These are phyloP conservation scores for Semaprochilodus insignis DNA, from an alignment of 2,797 vertebrate species.

Conservation along the genomic window DNA sequence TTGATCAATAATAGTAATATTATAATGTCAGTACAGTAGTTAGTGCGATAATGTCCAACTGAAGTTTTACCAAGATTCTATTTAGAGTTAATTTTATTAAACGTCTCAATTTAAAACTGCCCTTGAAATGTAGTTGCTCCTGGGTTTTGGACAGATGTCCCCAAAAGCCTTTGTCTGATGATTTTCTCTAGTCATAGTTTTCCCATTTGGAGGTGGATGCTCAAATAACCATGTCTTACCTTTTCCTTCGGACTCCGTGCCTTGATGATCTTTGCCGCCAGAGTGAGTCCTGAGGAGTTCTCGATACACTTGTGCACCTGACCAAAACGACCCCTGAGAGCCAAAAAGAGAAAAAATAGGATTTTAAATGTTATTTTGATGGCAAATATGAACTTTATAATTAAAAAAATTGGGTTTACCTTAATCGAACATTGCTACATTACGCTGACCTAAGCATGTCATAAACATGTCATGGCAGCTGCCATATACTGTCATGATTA, in stretches of 20 bases:
- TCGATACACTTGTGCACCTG: constrained; percentile 98
- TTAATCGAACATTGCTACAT: too few species aligned
- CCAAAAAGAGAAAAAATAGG: constrained; percentile 25
- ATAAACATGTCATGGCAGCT: too few species aligned
- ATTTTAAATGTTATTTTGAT: too few species aligned
- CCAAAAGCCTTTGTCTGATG: background rate
- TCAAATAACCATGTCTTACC: constrained; percentile 73
- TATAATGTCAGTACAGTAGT: too few species aligned
- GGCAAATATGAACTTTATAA: background rate
- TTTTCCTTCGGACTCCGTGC: constrained; percentile 88
- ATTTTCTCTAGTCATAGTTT: background rate
- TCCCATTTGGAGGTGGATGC: background rate
- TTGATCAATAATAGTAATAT: too few species aligned
- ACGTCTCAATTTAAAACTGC: background rate
- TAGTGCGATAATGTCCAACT: too few species aligned
- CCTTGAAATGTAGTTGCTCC: background rate
- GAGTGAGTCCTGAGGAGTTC: constrained; percentile 92
- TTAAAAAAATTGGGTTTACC: too few species aligned
- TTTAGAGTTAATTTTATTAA: background rate
- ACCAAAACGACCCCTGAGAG: constrained; percentile 90
- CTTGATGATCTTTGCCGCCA: constrained; percentile 98
- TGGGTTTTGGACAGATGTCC: background rate
- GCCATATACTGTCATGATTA: too few species aligned
- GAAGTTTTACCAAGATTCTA: too few species aligned
- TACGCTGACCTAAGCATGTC: too few species aligned